These are phyloP conservation scores for Phasia obesa DNA, from an alignment of 2,888 invertebrate genomes.

Conservation along the genomic window DNA sequence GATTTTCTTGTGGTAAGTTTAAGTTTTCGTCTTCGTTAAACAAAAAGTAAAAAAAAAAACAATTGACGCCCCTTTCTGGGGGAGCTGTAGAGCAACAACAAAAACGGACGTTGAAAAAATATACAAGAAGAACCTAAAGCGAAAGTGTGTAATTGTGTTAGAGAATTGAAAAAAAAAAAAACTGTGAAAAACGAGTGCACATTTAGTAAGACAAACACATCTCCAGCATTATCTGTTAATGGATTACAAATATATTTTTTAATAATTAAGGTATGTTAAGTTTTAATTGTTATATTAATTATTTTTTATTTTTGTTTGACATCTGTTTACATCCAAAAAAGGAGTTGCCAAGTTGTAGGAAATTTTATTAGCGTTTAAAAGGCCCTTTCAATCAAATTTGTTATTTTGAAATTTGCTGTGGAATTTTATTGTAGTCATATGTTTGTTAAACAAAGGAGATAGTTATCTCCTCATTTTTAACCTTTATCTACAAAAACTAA, in stretches of 20 bases:
- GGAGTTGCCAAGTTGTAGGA: slow-evolving; percentile 52
- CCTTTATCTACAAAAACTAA: not conserved
- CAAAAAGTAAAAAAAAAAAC: slow-evolving; percentile 31
- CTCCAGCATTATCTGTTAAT: not conserved
- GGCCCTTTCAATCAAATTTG: not conserved
- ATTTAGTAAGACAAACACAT: slow-evolving; percentile 14
- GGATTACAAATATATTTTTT: slow-evolving; percentile 39
- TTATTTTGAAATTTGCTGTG: not conserved
- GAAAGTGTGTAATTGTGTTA: slow-evolving; percentile 33
- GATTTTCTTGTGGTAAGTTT: slow-evolving; percentile 39
- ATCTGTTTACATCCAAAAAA: slow-evolving; percentile 44
- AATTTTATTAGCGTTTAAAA: not conserved
- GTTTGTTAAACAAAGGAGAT: not conserved
- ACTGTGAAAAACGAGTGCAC: slow-evolving; percentile 30
- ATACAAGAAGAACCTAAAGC: slow-evolving; percentile 21
- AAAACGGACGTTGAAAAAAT: slow-evolving; percentile 21
- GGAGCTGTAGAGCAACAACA: slow-evolving; percentile 54
- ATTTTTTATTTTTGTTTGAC: slow-evolving; percentile 7
- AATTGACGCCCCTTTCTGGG: slow-evolving; percentile 61
- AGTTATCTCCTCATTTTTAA: not conserved
- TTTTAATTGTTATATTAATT: slow-evolving; percentile 14
- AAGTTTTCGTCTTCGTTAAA: slow-evolving; percentile 26
- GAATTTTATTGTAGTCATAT: slow-evolving; percentile 44
- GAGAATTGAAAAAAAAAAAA: slow-evolving; percentile 5
- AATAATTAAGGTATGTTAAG: slow-evolving; percentile 57